Percentiles rank a stretch among this genome's conserved stretches.
Evolutionary conservation across 2,797 vertebrate species (phyloP).

Genomic region (Pterois miles): DNA sequence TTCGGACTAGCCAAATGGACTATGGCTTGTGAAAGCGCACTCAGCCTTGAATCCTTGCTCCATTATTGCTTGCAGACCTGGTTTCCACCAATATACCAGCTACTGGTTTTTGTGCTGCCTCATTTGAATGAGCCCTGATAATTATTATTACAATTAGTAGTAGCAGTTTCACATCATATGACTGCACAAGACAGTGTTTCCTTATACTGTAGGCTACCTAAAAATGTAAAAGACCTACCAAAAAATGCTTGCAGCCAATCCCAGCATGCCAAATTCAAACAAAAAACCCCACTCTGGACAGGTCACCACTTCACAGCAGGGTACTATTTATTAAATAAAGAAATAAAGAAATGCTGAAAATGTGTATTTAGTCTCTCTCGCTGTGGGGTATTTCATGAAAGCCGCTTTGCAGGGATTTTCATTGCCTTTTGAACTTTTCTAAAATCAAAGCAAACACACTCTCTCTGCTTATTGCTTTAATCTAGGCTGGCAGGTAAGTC

Average conservation of each 20-base stretch:
- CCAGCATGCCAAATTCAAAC: background rate
- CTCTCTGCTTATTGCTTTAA: slow-evolving; percentile 34
- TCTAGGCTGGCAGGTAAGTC: slow-evolving; percentile 32
- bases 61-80: too few species aligned
- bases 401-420: slow-evolving; percentile 28
- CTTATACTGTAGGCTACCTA: background rate
- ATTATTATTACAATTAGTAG: too few species aligned
- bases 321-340: slow-evolving; percentile 6
- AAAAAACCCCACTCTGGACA: background rate
- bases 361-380: background rate
- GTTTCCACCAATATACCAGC: background rate
- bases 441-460: slow-evolving; percentile 37
- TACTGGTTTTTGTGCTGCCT: background rate
- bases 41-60: too few species aligned
- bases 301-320: background rate
- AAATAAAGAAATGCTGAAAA: background rate
- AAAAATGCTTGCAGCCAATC: background rate
- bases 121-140: background rate
- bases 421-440: slow-evolving; percentile 34
- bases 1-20: too few species aligned
- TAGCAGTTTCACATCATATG: too few species aligned
- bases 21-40: too few species aligned
- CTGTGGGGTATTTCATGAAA: slow-evolving; percentile 17
- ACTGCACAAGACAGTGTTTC: too few species aligned
- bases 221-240: background rate